Conservation (phyloP, 1,140 invertebrate species). For the Cotesia typhae region DNA sequence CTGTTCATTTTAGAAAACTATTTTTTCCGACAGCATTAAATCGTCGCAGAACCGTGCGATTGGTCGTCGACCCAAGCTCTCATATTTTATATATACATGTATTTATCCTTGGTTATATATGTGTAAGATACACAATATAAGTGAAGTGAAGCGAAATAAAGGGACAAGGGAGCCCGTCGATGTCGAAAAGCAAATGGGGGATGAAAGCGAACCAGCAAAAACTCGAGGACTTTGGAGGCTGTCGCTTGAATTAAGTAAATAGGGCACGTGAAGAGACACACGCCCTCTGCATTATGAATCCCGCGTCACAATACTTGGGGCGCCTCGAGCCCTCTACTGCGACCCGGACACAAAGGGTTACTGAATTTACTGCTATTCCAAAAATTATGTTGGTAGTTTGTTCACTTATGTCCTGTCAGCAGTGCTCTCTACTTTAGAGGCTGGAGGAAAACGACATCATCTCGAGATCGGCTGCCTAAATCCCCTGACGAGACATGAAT, state of each 20-base stretch:
- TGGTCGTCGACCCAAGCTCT: slow-evolving; percentile 23
- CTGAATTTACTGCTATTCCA: slow-evolving; percentile 37
- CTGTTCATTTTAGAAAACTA: slow-evolving; percentile 8
- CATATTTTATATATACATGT: slow-evolving; percentile 4
- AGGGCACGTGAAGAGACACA: slow-evolving; percentile 60
- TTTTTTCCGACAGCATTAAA: slow-evolving; percentile 25
- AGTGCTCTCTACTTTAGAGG: no score
- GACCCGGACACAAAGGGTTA: slow-evolving; percentile 55
- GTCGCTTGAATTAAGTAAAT: slow-evolving; percentile 55
- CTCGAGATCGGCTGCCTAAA: no score
- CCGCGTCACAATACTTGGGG: slow-evolving; percentile 41
- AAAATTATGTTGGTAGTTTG: slow-evolving; percentile 53
- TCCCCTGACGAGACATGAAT: no score
- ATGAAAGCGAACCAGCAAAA: slow-evolving; percentile 30
- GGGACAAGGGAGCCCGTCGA: not conserved
- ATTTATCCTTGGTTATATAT: no score
- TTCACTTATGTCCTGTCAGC: slow-evolving; percentile 47
- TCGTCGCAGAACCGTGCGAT: slow-evolving; percentile 32
- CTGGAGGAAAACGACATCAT: no score
- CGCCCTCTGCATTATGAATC: slow-evolving; percentile 56
- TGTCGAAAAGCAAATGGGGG: slow-evolving; percentile 35
- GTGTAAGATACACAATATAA: not conserved
- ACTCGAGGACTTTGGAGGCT: slow-evolving; percentile 39
- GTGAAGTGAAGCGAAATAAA: not conserved
- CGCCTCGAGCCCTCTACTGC: slow-evolving; percentile 42